Percentiles rank a stretch among this genome's conserved stretches.
Conservation (phyloP, 2,888 invertebrate species). For the Leptinotarsa tumamoca region DNA sequence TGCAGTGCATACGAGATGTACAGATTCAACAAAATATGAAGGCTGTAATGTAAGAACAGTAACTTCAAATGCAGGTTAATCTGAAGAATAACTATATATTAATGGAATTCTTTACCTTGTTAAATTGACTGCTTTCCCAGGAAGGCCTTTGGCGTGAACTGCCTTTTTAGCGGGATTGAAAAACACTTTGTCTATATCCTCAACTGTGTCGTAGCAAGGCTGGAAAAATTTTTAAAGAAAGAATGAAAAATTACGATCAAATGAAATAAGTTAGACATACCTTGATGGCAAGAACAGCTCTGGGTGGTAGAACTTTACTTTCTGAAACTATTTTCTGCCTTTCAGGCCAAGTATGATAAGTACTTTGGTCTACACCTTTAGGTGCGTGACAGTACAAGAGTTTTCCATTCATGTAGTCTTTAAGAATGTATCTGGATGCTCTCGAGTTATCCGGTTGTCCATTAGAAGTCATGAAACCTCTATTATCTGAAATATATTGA, state of each 20-base stretch:
- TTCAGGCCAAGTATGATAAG: slow-evolving; percentile 73
- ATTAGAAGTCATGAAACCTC: slow-evolving; percentile 96
- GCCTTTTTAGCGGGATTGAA: slow-evolving; percentile 67
- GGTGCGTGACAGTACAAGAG: slow-evolving; percentile 87
- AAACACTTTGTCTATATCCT: slow-evolving; percentile 75
- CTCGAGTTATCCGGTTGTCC: slow-evolving; percentile 95
- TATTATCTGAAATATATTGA: slow-evolving; percentile 74
- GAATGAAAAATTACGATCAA: slow-evolving; percentile 18
- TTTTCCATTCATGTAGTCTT: slow-evolving; percentile 91
- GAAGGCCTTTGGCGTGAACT: slow-evolving; percentile 60
- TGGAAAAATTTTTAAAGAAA: slow-evolving; percentile 42
- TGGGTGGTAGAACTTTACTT: slow-evolving; percentile 68
- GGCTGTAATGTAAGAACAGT: no score
- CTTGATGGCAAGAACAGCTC: slow-evolving; percentile 70
- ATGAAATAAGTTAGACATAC: slow-evolving; percentile 58
- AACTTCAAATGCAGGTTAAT: no score
- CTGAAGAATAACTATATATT: no score
- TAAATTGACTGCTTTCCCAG: slow-evolving; percentile 22
- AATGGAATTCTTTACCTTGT: slow-evolving; percentile 20
- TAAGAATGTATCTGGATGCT: slow-evolving; percentile 88
- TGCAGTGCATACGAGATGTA: neutral
- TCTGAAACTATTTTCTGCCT: slow-evolving; percentile 62
- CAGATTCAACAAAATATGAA: no score
- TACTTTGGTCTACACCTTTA: slow-evolving; percentile 74
- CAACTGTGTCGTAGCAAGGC: slow-evolving; percentile 63